A percentile compares a stretch with the other conserved stretches of the same genome.
Conservation (phyloP, 2,888 invertebrate genomes). For the Noctua fimbriata region DNA sequence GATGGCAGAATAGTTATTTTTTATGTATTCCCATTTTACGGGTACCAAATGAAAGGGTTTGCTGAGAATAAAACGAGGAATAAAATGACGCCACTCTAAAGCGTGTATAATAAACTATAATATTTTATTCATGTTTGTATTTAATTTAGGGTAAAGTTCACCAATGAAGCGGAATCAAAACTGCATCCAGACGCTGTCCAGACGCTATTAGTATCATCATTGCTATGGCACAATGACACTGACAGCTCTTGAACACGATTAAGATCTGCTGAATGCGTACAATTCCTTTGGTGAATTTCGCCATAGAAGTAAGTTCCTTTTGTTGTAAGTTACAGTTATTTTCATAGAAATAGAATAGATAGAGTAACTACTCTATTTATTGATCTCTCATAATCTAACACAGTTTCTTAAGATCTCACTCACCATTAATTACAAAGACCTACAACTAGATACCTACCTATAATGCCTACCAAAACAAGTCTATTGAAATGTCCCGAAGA, state of each 20-base stretch:
- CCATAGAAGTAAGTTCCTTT: not conserved
- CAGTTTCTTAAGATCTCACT: not conserved
- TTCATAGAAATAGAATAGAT: too few relatives aligned
- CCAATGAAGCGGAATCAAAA: not conserved
- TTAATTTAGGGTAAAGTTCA: not conserved
- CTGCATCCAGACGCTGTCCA: not conserved
- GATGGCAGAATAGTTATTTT: not conserved
- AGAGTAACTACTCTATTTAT: not conserved
- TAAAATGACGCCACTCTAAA: not conserved
- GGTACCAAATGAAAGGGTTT: not conserved
- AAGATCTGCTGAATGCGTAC: not conserved
- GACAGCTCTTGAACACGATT: not conserved
- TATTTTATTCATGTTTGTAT: not conserved
- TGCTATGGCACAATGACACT: not conserved
- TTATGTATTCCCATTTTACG: not conserved
- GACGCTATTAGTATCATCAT: not conserved
- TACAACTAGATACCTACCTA: slow-evolving; percentile 20
- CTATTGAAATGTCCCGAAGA: slow-evolving; percentile 73
- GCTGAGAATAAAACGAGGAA: not conserved
- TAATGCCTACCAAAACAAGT: slow-evolving; percentile 68
- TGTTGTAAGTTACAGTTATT: not conserved
- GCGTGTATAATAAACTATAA: not conserved
- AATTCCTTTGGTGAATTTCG: not conserved
- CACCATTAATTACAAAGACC: slow-evolving; percentile 21
- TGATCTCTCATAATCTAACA: not conserved